Evolutionary conservation across 2,888 invertebrate genomes (phyloP).

Genomic region (Cacoxenus indagator): DNA sequence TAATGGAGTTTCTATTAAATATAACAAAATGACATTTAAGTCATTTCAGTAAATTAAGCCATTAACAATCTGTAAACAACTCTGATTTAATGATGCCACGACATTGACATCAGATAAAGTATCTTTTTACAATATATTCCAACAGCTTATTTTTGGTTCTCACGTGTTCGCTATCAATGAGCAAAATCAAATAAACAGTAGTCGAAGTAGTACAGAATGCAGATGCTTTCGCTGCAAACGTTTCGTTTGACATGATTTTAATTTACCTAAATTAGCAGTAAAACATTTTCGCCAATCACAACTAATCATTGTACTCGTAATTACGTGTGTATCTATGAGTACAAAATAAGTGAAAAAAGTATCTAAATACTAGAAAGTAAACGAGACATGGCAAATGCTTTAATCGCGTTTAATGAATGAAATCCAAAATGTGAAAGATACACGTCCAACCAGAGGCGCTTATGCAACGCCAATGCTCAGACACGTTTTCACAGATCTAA

Average conservation of each 20-base stretch:
- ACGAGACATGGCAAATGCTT: background rate
- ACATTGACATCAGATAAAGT: too few species aligned
- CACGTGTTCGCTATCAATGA: background rate
- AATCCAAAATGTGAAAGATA: background rate
- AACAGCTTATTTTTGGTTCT: too few species aligned
- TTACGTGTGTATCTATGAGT: background rate
- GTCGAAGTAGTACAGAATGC: background rate
- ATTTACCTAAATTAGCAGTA: slow-evolving; percentile 2
- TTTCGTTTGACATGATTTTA: background rate
- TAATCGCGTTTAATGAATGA: slow-evolving; percentile 2
- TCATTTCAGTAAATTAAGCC: too few species aligned
- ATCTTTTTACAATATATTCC: background rate
- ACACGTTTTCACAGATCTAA: background rate
- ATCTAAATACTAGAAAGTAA: background rate
- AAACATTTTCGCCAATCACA: slow-evolving; percentile 4
- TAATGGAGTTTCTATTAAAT: too few species aligned
- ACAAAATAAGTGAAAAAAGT: background rate
- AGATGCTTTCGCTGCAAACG: background rate
- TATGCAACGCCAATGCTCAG: background rate
- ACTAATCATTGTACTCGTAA: slow-evolving; percentile 19
- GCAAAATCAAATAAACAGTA: background rate
- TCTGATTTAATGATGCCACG: too few species aligned
- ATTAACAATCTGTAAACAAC: too few species aligned
- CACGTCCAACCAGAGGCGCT: background rate
- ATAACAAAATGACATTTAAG: too few species aligned